A percentile compares a stretch with the other conserved stretches of the same genome.
These are phyloP conservation scores for Phaonia tiefii DNA, from an alignment of 2,888 invertebrate species.

Conservation along the genomic window DNA sequence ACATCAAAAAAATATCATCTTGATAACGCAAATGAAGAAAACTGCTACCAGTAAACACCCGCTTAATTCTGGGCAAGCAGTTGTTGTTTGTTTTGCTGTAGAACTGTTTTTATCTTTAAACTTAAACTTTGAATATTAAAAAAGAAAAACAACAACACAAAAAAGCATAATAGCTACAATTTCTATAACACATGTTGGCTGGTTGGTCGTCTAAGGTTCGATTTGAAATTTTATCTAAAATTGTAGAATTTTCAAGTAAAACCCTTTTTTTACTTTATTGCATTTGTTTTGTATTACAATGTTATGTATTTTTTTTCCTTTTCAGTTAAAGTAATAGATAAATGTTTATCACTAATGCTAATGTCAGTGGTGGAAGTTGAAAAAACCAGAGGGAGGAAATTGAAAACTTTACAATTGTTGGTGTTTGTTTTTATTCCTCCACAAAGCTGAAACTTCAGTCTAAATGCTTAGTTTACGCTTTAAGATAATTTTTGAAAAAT, in stretches of 20 bases:
- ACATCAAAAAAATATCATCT: too few species aligned
- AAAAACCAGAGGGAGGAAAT: not conserved
- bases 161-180: not conserved
- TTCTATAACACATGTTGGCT: not conserved
- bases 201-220: constrained; percentile 25
- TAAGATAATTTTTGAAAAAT: constrained; percentile 57
- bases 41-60: constrained; percentile 7
- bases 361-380: constrained; percentile 8
- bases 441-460: constrained; percentile 56
- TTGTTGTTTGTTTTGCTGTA: constrained; percentile 4
- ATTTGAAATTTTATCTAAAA: constrained; percentile 1
- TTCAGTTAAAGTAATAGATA: constrained; percentile 62
- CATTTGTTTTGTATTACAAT: constrained; percentile 21
- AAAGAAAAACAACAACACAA: constrained; percentile 25
- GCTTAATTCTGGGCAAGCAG: constrained; percentile 5
- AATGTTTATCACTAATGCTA: constrained; percentile 65
- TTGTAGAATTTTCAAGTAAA: constrained; percentile 52
- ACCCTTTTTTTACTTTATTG: constrained; percentile 29
- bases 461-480: constrained; percentile 58
- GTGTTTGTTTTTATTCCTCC: too few species aligned
- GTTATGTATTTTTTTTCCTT: constrained; percentile 19
- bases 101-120: constrained; percentile 50
- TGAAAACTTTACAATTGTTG: too few species aligned
- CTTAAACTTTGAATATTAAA: constrained; percentile 48
- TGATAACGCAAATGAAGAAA: constrained; percentile 12